phyloP scores from a whole-genome alignment of 53 echinoderm and acorn worm genomes.

The Pentamera pediparva region DNA sequence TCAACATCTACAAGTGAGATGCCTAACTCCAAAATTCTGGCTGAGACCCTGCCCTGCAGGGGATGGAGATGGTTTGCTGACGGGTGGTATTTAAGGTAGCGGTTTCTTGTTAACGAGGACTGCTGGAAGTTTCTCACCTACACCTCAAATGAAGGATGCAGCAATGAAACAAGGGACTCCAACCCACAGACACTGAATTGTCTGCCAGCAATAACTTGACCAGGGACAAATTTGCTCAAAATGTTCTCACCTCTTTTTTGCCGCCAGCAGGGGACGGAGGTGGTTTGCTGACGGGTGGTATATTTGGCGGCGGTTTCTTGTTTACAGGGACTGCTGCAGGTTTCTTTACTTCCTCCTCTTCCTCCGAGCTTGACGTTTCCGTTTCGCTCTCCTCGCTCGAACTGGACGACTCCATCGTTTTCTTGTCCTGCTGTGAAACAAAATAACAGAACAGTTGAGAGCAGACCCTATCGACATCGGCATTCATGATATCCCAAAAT shows the following conservation, averaged over 20 bases:
- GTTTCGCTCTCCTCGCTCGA: conserved; percentile 74
- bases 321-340: too few relatives aligned
- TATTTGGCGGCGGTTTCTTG: conserved; percentile 47
- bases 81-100: conserved; percentile 47
- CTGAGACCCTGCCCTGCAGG: too few relatives aligned
- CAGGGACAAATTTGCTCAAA: too few relatives aligned
- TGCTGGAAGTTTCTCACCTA: too few relatives aligned
- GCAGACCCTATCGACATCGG: neutral
- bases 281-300: conserved; percentile 54
- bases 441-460: neutral
- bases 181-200: too few relatives aligned
- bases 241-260: conserved; percentile 73
- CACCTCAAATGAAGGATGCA: too few relatives aligned
- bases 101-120: too few relatives aligned
- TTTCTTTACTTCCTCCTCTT: conserved; percentile 64
- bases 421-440: conserved; percentile 70
- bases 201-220: too few relatives aligned
- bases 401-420: conserved; percentile 90
- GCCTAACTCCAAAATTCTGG: too few relatives aligned
- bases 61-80: conserved; percentile 47
- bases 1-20: too few relatives aligned
- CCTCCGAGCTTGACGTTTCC: conserved; percentile 56
- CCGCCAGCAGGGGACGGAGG: conserved; percentile 44
- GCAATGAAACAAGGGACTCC: too few relatives aligned
- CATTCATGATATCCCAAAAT: neutral